Base-by-base conservation (phyloP, 2,888 invertebrate genomes). In the Scelioninae gen. 1 region DNA sequence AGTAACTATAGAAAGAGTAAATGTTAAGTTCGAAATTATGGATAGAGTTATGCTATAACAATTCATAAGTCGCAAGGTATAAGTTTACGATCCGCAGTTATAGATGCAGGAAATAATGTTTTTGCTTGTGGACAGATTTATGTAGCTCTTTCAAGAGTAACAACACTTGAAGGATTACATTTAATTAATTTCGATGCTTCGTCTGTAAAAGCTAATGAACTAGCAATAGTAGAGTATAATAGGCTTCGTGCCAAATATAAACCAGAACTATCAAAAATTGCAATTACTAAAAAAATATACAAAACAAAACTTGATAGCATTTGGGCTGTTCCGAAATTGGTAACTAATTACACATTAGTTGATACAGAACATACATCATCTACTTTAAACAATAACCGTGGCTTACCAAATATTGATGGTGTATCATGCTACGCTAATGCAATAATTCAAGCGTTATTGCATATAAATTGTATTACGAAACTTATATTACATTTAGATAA, bases 31-130 rank as follows among this genome's bases (percentile, higher is more conserved):
- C 72, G 56, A 84, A 66, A 49, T 88, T 1, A 72, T 88, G 55
- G 66, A 82, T 60, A 71, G 58, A 58, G 85, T 58, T 51, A 88
- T 55, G 87, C 78, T 8, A 86, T 87, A 6, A 88, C 86, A 10
- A 86, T 88, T 34, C 86, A 87, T 62, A 87, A 85, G 69, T 82
- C 82, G 65, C 86, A 87, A 76, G 86, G 86, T 1, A 68, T 86
- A 11, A 87, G 86, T 81, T 65, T 88, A 32, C 76, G 83, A 43
- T 81, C 72, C 72, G 85, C 80, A 65, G 62, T 88, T 6, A 69
- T 87, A 6, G 87, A 88, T 47, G 82, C 85, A 6, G 86, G 84
- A 13, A 86, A 83, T 23, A 15, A 9, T 29, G 16, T 45, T 11
- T 62, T 62, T 45, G 43, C 34, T 11, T 15, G 38, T 62, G 86